These are phyloP conservation scores for Philopedon plagiatum DNA, from an alignment of 2,888 invertebrate genomes.

Conservation along the genomic window DNA sequence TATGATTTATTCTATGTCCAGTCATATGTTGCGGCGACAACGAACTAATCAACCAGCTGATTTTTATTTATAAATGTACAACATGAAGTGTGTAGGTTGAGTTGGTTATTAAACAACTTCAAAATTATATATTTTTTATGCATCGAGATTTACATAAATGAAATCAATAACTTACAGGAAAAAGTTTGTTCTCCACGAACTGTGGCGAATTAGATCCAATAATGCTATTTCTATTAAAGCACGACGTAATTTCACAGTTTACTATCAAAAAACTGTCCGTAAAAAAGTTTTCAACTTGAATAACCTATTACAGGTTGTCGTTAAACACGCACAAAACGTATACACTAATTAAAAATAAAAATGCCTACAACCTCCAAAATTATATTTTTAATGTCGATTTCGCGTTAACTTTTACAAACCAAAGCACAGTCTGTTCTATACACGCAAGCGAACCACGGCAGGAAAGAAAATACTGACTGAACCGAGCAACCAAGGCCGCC, in stretches of 20 bases:
- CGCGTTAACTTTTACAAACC: conserved; percentile 35
- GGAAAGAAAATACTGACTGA: conserved; percentile 50
- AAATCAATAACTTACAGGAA: background rate
- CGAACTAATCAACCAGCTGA: conserved; percentile 44
- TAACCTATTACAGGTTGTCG: background rate
- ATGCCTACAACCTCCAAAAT: conserved; percentile 19
- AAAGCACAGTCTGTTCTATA: conserved; percentile 25
- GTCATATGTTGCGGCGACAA: conserved; percentile 25
- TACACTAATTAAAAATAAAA: conserved; percentile 26
- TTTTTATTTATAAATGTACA: conserved; percentile 45
- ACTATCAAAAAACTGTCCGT: background rate
- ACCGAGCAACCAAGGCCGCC: conserved; percentile 41
- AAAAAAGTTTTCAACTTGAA: background rate
- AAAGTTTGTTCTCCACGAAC: background rate
- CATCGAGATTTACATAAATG: background rate
- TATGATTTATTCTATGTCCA: too few species aligned
- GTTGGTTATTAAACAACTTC: background rate
- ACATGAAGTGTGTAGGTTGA: background rate
- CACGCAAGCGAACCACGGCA: conserved; percentile 40
- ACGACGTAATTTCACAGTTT: background rate
- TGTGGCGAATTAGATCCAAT: background rate
- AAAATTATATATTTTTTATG: background rate
- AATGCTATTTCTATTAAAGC: background rate
- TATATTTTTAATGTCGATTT: conserved; percentile 4
- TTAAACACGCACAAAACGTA: conserved; percentile 20